Evolutionary conservation across 2,797 vertebrate genomes (phyloP), one percentile per base, ranked within the genome.

Genomic region (Buphagus erythrorhynchus): DNA sequence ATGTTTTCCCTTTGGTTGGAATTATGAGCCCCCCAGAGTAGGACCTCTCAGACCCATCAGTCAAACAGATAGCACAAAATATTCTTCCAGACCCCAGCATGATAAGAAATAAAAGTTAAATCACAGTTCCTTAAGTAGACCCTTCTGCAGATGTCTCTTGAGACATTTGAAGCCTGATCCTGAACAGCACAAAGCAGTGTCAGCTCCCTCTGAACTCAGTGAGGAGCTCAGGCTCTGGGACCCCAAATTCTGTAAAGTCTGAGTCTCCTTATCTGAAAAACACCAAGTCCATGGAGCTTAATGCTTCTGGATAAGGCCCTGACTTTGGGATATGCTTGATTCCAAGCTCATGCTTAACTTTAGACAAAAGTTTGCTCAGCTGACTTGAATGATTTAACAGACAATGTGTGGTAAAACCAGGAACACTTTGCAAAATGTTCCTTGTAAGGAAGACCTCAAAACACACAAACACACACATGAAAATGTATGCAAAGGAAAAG

Each of bases 1-100:
- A 43, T 86, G 43, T 90, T 94, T 96, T 91, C 59, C 63, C 91
- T 94, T 86, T 72, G 40, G 46, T 52, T 83, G 72, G 65, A 86
- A 84, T 83, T 91, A 78, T 49, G 66, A 94, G 40, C 29, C 62
- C 69, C 73, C 69, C 36, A 11, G 51, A 86, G 76, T 13, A 90
- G 63, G 52, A 91, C 31, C n/a, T 88, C 36, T 66, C 51, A 42
- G 51, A 59, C 67, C 62, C 69, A 63, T 46, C 79, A 79, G 73
- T 76, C 69, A 83, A 65, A 11, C 28, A 86, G 59, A 91, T 14
- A 28, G 54, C 54, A 55, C 31, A 52, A 77, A 89, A 86, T 46
- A 88, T 45, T 88, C 62, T 68, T 86, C 65, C 55, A 78, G 48
- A 58, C 13, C 19, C 40, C 58, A 65, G 29, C 55, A 38, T n/a